A percentile compares a stretch with the other conserved stretches of the same genome.
Conservation (phyloP, 2,888 invertebrate genomes). For the Aphidoletes aphidimyza region DNA sequence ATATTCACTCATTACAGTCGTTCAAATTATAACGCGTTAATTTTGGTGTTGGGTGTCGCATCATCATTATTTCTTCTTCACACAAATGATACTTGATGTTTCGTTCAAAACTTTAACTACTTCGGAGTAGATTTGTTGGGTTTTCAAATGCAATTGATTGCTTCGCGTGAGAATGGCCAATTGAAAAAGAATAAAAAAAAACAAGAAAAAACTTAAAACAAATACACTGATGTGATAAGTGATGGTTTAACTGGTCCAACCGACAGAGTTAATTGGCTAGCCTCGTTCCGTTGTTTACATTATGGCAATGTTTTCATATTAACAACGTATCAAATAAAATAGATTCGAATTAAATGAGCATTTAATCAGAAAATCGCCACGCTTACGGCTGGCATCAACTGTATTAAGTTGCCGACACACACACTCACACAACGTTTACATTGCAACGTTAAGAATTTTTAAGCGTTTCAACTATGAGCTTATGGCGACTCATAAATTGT, state of each 20-base stretch:
- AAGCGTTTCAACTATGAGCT: neutral
- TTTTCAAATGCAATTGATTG: neutral
- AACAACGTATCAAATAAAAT: neutral
- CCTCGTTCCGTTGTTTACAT: neutral
- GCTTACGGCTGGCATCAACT: neutral
- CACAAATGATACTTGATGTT: slow-evolving; percentile 28
- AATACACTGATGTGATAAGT: slow-evolving; percentile 29
- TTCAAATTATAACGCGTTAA: neutral
- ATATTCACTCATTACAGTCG: neutral
- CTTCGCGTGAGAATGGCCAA: slow-evolving; percentile 8
- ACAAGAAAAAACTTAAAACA: neutral
- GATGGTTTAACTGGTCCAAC: neutral
- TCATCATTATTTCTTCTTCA: neutral
- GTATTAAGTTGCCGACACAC: neutral
- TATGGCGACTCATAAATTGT: neutral
- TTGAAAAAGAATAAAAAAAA: neutral
- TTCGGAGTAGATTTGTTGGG: neutral
- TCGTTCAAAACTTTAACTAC: neutral
- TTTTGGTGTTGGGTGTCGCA: neutral
- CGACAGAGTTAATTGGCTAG: neutral
- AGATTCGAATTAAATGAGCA: slow-evolving; percentile 16
- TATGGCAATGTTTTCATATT: neutral
- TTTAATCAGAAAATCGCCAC: slow-evolving; percentile 8
- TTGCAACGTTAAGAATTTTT: neutral
- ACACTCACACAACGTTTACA: too few species aligned